Evolutionary conservation across 1,140 invertebrate genomes (phyloP).

Genomic region (Streblospio benedicti): DNA sequence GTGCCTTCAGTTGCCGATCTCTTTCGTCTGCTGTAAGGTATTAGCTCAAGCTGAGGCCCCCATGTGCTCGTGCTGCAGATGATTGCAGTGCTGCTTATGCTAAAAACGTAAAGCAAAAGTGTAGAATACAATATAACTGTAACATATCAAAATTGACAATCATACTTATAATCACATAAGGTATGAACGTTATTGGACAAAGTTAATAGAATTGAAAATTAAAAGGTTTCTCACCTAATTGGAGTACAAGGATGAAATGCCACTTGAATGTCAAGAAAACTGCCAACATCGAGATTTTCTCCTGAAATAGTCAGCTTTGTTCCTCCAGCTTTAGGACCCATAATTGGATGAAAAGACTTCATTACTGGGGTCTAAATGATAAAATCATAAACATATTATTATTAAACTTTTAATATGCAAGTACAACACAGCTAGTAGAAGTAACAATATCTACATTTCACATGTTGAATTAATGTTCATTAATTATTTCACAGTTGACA

Average conservation of each 20-base stretch:
- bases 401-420: too few relatives aligned
- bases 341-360: constrained; percentile 67
- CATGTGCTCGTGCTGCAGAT: constrained; percentile 5
- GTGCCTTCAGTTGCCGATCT: not conserved
- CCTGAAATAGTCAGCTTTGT: constrained; percentile 84
- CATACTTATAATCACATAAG: not conserved
- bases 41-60: not conserved
- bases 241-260: constrained; percentile 72
- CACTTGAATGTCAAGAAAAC: constrained; percentile 72
- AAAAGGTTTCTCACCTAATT: constrained; percentile 24
- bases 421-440: too few relatives aligned
- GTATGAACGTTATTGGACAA: not conserved
- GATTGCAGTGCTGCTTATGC: not conserved
- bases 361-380: constrained; percentile 49
- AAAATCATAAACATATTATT: constrained; percentile 1
- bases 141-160: not conserved
- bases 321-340: constrained; percentile 88
- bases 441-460: too few relatives aligned
- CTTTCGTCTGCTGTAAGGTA: not conserved
- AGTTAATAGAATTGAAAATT: not conserved
- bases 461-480: too few relatives aligned
- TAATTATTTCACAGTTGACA: too few relatives aligned
- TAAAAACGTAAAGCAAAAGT: not conserved
- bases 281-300: constrained; percentile 86
- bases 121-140: not conserved